Percentiles rank a stretch among this genome's conserved stretches.
Conservation (phyloP, 2,113 vertebrate species). For the Emydura subglobosa region DNA sequence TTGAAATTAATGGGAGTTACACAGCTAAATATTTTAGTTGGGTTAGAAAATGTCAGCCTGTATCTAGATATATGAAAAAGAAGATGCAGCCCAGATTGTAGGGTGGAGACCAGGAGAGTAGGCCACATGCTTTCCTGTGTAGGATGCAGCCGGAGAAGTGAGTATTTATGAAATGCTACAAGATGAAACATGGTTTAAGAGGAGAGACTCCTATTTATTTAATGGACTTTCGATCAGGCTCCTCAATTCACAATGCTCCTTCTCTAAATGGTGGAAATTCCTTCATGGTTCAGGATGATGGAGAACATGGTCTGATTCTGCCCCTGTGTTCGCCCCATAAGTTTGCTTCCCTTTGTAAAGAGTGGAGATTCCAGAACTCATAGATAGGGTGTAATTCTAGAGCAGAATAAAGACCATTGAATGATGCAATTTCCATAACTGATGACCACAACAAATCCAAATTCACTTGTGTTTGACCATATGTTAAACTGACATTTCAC, state of each 20-base stretch:
- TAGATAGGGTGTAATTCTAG: not conserved
- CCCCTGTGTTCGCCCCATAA: not conserved
- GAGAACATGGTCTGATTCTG: not conserved
- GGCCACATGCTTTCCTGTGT: not conserved
- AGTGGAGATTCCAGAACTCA: not conserved
- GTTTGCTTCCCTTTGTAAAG: not conserved
- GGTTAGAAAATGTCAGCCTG: not conserved
- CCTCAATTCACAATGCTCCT: rapidly evolving
- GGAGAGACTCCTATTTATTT: not conserved
- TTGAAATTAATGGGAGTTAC: not conserved
- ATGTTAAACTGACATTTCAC: not conserved
- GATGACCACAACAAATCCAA: not conserved
- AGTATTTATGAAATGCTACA: not conserved
- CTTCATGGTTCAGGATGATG: not conserved
- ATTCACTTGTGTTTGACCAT: not conserved
- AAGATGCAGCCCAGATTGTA: not conserved
- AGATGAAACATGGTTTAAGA: not conserved
- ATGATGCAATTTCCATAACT: not conserved
- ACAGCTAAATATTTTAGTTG: not conserved
- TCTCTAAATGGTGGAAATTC: not conserved
- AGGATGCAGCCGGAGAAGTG: not conserved
- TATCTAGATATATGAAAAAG: not conserved
- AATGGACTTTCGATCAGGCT: not conserved
- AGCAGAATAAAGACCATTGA: not conserved
- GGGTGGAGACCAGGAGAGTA: not conserved